Percentiles rank a stretch among this genome's conserved stretches.
Conservation (phyloP, 37 sponge, comb jelly and placozoan genomes). For the Haliclona indistincta region DNA sequence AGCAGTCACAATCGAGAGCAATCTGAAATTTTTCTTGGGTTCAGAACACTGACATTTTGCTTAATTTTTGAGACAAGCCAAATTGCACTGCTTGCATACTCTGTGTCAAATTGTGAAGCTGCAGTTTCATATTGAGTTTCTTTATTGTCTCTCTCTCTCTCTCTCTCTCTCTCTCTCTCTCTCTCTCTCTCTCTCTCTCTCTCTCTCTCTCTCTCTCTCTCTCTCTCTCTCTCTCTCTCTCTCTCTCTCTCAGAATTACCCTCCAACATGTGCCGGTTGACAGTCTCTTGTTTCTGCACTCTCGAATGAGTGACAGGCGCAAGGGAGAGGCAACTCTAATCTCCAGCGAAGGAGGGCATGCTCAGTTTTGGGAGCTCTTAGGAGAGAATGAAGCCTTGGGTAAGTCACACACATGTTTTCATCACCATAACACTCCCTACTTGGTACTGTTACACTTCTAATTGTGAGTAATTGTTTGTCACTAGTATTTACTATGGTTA, state of each 20-base stretch:
- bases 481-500: no score
- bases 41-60: no score
- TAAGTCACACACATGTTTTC: slow-evolving; percentile 17
- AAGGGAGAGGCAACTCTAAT: slow-evolving; percentile 58
- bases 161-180: background rate
- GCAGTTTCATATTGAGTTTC: no score
- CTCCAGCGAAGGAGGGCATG: slow-evolving; percentile 85
- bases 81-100: no score
- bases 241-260: slow-evolving; percentile 2
- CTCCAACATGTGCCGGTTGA: slow-evolving; percentile 77
- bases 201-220: background rate
- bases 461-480: no score
- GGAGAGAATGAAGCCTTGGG: slow-evolving; percentile 53
- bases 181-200: background rate
- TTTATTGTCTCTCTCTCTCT: no score
- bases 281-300: slow-evolving; percentile 75
- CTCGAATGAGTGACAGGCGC: slow-evolving; percentile 30
- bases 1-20: no score
- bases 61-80: no score
- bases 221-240: background rate
- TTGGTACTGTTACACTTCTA: background rate
- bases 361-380: slow-evolving; percentile 86
- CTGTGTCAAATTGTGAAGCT: no score
- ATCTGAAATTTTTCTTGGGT: no score
- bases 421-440: background rate